Evolutionary conservation across 2,888 invertebrate species (phyloP).

Genomic region (Theristus sp.): DNA sequence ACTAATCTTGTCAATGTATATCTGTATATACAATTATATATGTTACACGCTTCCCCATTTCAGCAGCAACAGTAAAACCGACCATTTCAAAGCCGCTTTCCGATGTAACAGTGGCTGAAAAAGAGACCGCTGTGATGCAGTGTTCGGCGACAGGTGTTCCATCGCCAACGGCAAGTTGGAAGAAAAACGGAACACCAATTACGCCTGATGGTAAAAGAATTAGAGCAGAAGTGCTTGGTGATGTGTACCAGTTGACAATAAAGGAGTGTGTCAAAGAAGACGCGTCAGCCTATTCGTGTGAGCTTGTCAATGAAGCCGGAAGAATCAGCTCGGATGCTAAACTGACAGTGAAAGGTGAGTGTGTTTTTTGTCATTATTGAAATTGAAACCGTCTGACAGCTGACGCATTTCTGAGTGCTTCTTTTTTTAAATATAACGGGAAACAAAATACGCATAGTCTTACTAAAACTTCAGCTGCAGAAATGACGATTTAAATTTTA

Average conservation of each 20-base stretch:
- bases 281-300: not conserved
- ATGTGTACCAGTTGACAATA: not conserved
- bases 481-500: too few species aligned
- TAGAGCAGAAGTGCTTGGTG: not conserved
- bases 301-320: constrained; percentile 29
- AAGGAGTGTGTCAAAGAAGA: not conserved
- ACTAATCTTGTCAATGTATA: too few species aligned
- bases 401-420: too few species aligned
- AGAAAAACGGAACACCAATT: not conserved
- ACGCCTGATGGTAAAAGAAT: not conserved
- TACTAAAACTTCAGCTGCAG: too few species aligned
- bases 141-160: constrained; percentile 13
- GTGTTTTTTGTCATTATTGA: too few species aligned
- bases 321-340: constrained; percentile 18
- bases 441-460: too few species aligned
- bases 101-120: constrained; percentile 9
- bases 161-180: constrained; percentile 11
- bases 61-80: constrained; percentile 7
- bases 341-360: constrained; percentile 11
- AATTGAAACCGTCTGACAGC: too few species aligned
- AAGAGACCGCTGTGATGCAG: constrained; percentile 11
- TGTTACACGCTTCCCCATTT: not conserved
- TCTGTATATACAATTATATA: too few species aligned
- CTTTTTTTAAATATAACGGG: too few species aligned
- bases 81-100: constrained; percentile 13